Evolutionary conservation across 2,113 vertebrate species (phyloP).

Genomic region (Engraulis encrasicolus): DNA sequence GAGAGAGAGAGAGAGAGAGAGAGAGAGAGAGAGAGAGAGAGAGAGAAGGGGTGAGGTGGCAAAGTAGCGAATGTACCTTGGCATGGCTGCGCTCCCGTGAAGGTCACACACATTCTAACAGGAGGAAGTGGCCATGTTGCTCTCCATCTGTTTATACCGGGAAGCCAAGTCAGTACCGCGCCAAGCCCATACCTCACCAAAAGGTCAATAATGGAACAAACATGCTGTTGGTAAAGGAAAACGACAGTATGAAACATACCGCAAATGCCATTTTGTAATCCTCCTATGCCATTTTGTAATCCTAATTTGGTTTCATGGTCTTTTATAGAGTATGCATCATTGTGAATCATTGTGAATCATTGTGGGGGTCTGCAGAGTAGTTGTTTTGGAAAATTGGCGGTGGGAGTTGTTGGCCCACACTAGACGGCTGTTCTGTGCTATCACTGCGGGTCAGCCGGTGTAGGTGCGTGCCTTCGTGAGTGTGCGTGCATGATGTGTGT

Average conservation of each 20-base stretch:
- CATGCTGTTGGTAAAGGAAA: neutral
- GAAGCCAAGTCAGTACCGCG: neutral
- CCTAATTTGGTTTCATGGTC: no score
- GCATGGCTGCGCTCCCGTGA: constrained; percentile 32
- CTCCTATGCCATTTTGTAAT: no score
- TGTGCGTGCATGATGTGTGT: neutral
- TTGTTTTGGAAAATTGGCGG: no score
- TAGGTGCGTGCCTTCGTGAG: neutral
- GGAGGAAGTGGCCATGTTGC: neutral
- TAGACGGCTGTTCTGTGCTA: neutral
- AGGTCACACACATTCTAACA: constrained; percentile 34
- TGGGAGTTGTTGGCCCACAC: no score
- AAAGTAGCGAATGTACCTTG: constrained; percentile 5
- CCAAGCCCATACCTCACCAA: neutral
- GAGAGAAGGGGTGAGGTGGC: no score
- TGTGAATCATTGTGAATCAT: no score
- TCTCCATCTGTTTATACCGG: neutral
- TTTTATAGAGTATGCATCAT: no score
- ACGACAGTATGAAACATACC: neutral
- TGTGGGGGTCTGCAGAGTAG: no score
- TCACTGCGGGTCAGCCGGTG: neutral
- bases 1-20: neutral
- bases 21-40: constrained; percentile 17
- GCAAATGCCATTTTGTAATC: neutral
- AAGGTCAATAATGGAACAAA: constrained; percentile 5